Evolutionary conservation across 2,888 invertebrate species (phyloP).

Genomic region (Nephrotoma flavescens): DNA sequence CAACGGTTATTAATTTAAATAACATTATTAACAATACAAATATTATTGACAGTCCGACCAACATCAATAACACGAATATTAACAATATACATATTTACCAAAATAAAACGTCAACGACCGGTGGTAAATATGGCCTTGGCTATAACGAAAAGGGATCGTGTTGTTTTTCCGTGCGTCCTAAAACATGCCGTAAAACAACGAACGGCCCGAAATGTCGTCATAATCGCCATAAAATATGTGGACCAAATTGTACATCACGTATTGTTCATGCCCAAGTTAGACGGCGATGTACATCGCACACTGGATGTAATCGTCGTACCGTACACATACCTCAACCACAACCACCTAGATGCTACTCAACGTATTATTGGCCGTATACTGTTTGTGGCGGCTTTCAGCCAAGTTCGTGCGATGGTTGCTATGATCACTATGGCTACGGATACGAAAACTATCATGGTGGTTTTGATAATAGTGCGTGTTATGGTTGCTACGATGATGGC

Average conservation of each 20-base stretch:
- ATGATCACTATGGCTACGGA: conserved; percentile 13
- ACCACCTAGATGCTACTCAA: conserved; percentile 10
- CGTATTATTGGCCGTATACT: conserved; percentile 12
- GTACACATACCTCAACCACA: conserved; percentile 13
- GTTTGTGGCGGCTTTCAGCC: conserved; percentile 11
- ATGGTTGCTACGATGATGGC: conserved; percentile 12
- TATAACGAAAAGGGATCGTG: conserved; percentile 24
- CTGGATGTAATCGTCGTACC: conserved; percentile 7
- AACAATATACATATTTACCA: conserved; percentile 23
- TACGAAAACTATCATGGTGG: conserved; percentile 9
- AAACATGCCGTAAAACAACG: conserved; percentile 13
- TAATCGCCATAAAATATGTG: conserved; percentile 22
- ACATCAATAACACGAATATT: conserved; percentile 15
- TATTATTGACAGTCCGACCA: conserved; percentile 11
- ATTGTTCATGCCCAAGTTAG: conserved; percentile 18
- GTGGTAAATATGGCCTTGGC: conserved; percentile 26
- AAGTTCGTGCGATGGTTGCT: conserved; percentile 13
- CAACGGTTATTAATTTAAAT: conserved; percentile 12
- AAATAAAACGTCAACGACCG: conserved; percentile 21
- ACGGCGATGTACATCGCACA: conserved; percentile 3
- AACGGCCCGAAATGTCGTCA: conserved; percentile 16
- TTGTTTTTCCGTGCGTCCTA: conserved; percentile 20
- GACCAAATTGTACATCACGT: conserved; percentile 22
- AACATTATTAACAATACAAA: conserved; percentile 13
- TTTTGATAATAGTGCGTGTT: conserved; percentile 6